phyloP scores from a whole-genome alignment of 2,797 vertebrate species.

The Helicolenus hilgendorfi region DNA sequence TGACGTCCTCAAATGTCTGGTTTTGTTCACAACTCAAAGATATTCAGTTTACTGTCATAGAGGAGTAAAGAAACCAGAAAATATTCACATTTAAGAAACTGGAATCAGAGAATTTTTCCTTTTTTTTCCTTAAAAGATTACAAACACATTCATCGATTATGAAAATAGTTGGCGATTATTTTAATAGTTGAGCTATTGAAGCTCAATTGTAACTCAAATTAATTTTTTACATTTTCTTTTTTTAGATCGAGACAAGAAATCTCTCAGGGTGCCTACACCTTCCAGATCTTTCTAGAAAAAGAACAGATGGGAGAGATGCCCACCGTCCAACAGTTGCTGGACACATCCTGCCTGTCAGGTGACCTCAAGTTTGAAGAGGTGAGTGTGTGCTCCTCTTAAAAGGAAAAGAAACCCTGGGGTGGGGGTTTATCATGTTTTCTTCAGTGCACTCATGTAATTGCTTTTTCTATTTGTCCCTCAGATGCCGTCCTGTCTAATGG shows the following conservation, averaged over 20 bases:
- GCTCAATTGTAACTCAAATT: not conserved
- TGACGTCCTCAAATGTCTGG: too few species aligned
- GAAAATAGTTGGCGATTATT: too few species aligned
- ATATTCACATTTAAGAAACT: too few species aligned
- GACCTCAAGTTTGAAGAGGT: conserved; percentile 92
- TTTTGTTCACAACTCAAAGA: too few species aligned
- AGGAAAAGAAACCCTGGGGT: not conserved
- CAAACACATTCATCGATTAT: too few species aligned
- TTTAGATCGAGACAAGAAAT: conserved; percentile 82
- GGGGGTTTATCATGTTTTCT: not conserved
- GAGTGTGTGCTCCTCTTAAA: conserved; percentile 13
- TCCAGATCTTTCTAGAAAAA: conserved; percentile 92
- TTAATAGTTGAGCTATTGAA: too few species aligned
- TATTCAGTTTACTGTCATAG: too few species aligned
- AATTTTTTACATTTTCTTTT: not conserved
- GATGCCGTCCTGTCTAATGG: conserved; percentile 90
- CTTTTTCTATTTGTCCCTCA: conserved; percentile 39
- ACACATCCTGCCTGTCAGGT: conserved; percentile 88
- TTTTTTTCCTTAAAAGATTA: too few species aligned
- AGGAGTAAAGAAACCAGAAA: too few species aligned
- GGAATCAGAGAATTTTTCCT: too few species aligned
- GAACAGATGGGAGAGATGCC: conserved; percentile 85
- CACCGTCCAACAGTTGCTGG: conserved; percentile 90
- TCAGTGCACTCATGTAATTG: not conserved
- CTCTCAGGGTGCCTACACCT: conserved; percentile 88